Percentiles rank a stretch among this genome's conserved stretches.
Evolutionary conservation across 2,113 vertebrate species (phyloP).

Genomic region (Triplophysa tibetana): DNA sequence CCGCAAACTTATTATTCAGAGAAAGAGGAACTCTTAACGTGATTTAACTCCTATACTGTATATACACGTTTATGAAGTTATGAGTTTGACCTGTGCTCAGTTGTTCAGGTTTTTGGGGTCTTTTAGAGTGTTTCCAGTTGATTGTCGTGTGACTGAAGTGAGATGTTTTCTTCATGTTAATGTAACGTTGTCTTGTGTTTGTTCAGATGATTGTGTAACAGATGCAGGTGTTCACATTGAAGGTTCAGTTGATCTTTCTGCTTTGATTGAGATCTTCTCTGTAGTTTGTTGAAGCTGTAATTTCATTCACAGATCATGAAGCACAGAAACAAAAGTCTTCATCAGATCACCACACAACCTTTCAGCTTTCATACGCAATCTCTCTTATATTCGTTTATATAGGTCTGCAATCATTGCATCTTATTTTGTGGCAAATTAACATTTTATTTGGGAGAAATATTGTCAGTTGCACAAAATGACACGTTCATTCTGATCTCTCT

Average conservation of each 20-base stretch:
- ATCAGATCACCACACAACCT: conserved; percentile 55
- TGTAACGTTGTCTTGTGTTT: background rate
- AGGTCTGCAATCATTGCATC: no score
- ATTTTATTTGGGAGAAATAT: no score
- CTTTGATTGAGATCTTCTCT: conserved; percentile 41
- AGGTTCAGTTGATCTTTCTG: conserved; percentile 29
- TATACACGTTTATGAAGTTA: conserved; percentile 54
- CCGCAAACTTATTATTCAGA: conserved; percentile 48
- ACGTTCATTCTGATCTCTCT: no score
- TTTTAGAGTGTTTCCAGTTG: background rate
- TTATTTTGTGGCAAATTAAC: no score
- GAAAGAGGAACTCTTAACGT: conserved; percentile 49
- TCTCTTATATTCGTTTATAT: no score
- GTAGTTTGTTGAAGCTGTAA: conserved; percentile 47
- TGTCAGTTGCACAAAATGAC: no score
- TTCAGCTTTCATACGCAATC: conserved; percentile 28
- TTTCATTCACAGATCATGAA: conserved; percentile 30
- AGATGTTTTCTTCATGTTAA: no score
- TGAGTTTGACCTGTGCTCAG: background rate
- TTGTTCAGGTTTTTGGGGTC: background rate
- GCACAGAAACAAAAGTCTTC: conserved; percentile 40
- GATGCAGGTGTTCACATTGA: conserved; percentile 28
- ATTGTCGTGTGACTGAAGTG: no score
- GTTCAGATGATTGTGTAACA: conserved; percentile 7
- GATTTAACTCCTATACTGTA: conserved; percentile 46